Evolutionary conservation across 2,113 vertebrate species (phyloP).

Genomic region (Baryphthengus martii): DNA sequence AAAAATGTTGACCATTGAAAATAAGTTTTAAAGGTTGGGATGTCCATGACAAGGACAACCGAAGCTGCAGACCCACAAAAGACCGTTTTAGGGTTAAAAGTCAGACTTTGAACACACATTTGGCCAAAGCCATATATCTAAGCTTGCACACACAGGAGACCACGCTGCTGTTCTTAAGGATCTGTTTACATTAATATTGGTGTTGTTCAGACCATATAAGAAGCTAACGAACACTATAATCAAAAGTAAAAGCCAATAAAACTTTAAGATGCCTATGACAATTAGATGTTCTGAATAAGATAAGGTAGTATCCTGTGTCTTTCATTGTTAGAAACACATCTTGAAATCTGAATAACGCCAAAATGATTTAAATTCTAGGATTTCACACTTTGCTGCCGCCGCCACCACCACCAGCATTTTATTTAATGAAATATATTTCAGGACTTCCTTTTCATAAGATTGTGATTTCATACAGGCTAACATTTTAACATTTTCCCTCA

Average conservation of each 20-base stretch:
- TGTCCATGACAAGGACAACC: background rate
- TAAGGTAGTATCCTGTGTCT: background rate
- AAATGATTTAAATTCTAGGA: background rate
- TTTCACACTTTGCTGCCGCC: background rate
- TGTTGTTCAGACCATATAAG: background rate
- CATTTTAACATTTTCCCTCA: background rate
- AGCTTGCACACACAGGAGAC: background rate
- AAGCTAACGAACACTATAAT: background rate
- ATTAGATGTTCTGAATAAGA: background rate
- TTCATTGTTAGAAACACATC: background rate
- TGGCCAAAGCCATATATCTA: background rate
- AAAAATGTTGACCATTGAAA: conserved; percentile 46
- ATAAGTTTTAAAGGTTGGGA: conserved; percentile 42
- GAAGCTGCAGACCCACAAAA: background rate
- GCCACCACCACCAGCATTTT: background rate
- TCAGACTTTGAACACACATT: background rate
- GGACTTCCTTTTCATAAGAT: background rate
- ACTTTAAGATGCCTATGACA: background rate
- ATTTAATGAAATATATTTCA: background rate
- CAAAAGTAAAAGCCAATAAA: background rate
- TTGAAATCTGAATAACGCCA: background rate
- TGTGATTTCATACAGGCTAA: background rate
- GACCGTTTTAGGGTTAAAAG: background rate
- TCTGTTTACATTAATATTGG: background rate
- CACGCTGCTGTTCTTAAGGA: background rate